Evolutionary conservation across 2,113 vertebrate species (phyloP), one percentile per base, ranked within the genome.

Genomic region (Aplodontia rufa): DNA sequence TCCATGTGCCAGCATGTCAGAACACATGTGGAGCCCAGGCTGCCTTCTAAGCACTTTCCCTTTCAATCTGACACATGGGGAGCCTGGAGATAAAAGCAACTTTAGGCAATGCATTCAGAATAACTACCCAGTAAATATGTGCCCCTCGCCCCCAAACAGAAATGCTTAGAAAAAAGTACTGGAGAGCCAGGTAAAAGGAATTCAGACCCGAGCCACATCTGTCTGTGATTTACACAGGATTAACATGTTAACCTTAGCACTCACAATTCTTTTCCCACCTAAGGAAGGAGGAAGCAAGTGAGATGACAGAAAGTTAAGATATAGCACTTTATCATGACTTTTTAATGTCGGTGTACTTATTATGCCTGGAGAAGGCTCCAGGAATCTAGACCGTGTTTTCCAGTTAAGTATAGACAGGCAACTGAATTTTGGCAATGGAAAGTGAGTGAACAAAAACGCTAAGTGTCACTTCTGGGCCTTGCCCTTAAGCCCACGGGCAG

Each of bases 1-100:
- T 75, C 79, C 66, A 9, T 1, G 4, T 49, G 85, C 93, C 90
- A 69, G 89, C 40, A 10, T 40, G 53, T 92, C 72, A 69, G 40
- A 74, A 69, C 74, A 86, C 95, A 96, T 79, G 89, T 87, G 96
- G 83, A 0, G 16, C 55, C 47, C 72, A 93, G 89, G 92, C 89
- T 83, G 85, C 72, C 30, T 35, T 85, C 93, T 95, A 60, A 88
- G 89, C 68, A 69, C 86, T 96, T 95, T 96, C 95, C 42, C 76
- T 95, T 93, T 96, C 91, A 94, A 51, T 91, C 0, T 11, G 93
- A 88, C 93, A 96, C 86, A 71, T 12, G 37, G 47, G 84, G 45
- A 89, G 69, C 58, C 62, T 69, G 79, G 69, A 94, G 91, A 96
- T 91, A 80, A 94, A 95, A 90, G 93, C 19, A 32, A 32, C 79